Evolutionary conservation across 2,888 invertebrate species (phyloP), one percentile per base, ranked within the genome.

Genomic region (Drosophila eohydei): DNA sequence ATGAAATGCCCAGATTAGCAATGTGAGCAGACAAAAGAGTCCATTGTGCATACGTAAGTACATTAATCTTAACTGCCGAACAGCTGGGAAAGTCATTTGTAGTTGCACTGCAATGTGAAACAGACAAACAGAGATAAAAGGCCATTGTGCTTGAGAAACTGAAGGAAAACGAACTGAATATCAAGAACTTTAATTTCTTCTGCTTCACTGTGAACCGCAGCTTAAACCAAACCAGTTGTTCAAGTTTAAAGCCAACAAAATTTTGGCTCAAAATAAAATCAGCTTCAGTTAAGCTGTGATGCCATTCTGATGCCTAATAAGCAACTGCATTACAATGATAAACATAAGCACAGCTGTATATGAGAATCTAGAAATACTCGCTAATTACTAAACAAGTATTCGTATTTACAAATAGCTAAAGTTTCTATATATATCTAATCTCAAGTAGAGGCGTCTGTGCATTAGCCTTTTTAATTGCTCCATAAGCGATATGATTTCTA

Each of bases 391-490:
- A 46, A 51, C 59, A 62, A 63, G 59, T 71, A 66, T 40, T 74
- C 26, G 48, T 54, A 69, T 64, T 61, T 58, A 59, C 26, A 43
- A 57, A 41, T 3, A 38, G 41, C 55, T 59, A 28, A 30, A 32
- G 7, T 44, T 14, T 43, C 50, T 50, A n/a, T 58, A 40, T 51
- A 41, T 11, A n/a, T 50, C 59, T 44, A 43, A 55, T 26, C 16
- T 69, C 32, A 54, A 43, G 48, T 40, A 46, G n/a, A 52, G 40
- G 36, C 41, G 55, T 36, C 64, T 66, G 48, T 65, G 52, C 66
- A 75, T 75, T 77, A 67, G 51, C 56, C 51, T 61, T 68, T 56
- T 62, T 73, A 76, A 78, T 68, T 59, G 64, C 56, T 68, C 61
- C 28, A 65, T 74, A 64, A 52, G 61, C 74, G 48, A 61, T 72